phyloP scores from a whole-genome alignment of 2,113 vertebrate species.

The Pelecanoides urinatrix region DNA sequence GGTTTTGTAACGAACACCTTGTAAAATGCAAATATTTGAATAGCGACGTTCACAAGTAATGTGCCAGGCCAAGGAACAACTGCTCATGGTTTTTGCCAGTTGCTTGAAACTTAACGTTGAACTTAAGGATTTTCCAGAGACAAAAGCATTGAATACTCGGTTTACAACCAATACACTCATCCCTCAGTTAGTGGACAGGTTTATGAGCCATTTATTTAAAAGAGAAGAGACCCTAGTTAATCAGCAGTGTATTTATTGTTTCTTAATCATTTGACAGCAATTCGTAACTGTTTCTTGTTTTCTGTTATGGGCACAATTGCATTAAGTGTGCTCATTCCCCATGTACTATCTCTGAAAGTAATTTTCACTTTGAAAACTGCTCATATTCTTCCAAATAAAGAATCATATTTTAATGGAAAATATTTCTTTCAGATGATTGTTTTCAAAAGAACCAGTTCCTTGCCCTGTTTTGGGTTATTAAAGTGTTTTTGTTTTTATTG shows the following conservation, averaged over 20 bases:
- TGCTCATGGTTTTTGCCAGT: background rate
- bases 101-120: background rate
- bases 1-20: slow-evolving; percentile 15
- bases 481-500: background rate
- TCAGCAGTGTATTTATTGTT: background rate
- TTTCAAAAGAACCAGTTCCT: background rate
- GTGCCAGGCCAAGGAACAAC: background rate
- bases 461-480: background rate
- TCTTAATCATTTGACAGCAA: slow-evolving; percentile 10
- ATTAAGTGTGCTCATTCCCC: background rate
- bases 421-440: background rate
- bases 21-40: slow-evolving; percentile 32
- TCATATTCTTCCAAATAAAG: background rate
- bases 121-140: background rate
- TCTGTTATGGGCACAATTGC: background rate
- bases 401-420: background rate
- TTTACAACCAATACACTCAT: background rate
- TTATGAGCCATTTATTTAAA: background rate
- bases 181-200: background rate
- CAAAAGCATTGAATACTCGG: background rate
- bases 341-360: background rate
- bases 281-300: background rate
- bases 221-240: background rate
- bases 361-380: background rate
- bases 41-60: background rate